Percentiles rank a stretch among this genome's conserved stretches.
phyloP scores from a whole-genome alignment of 2,888 invertebrate genomes.

The Oscheius sp. region DNA sequence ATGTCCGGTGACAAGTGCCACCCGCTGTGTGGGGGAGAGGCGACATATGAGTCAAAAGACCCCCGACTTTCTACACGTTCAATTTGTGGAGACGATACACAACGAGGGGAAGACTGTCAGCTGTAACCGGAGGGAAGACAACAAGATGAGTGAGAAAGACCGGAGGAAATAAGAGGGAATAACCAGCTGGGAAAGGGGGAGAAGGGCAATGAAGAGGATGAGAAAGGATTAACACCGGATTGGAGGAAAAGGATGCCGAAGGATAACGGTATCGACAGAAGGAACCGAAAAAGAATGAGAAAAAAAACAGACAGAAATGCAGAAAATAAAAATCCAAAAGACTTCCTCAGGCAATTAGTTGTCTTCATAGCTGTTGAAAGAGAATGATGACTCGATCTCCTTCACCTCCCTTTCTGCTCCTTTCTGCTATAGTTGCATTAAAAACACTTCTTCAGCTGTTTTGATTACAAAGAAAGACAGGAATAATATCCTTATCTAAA shows the following conservation, averaged over 20 bases:
- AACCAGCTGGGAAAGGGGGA: constrained; percentile 12
- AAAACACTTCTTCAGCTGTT: too few species aligned
- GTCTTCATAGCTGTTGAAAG: too few species aligned
- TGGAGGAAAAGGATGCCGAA: not conserved
- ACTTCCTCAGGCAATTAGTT: not conserved
- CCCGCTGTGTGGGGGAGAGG: constrained; percentile 18
- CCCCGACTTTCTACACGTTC: not conserved
- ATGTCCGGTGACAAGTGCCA: constrained; percentile 26
- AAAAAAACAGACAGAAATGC: not conserved
- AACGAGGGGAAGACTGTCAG: not conserved
- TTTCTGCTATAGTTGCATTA: too few species aligned
- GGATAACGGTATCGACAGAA: not conserved
- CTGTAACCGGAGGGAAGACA: not conserved
- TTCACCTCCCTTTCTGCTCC: too few species aligned
- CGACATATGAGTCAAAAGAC: constrained; percentile 17
- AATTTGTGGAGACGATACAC: not conserved
- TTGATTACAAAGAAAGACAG: too few species aligned
- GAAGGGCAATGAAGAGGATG: constrained; percentile 6
- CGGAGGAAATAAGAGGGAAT: not conserved
- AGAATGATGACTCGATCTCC: too few species aligned
- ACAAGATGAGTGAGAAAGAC: constrained; percentile 1
- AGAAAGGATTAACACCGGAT: not conserved
- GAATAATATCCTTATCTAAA: too few species aligned
- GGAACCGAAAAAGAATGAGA: not conserved
- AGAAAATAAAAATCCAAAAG: not conserved